phyloP scores from a whole-genome alignment of 2,797 vertebrate genomes.

The Girardinus metallicus region DNA sequence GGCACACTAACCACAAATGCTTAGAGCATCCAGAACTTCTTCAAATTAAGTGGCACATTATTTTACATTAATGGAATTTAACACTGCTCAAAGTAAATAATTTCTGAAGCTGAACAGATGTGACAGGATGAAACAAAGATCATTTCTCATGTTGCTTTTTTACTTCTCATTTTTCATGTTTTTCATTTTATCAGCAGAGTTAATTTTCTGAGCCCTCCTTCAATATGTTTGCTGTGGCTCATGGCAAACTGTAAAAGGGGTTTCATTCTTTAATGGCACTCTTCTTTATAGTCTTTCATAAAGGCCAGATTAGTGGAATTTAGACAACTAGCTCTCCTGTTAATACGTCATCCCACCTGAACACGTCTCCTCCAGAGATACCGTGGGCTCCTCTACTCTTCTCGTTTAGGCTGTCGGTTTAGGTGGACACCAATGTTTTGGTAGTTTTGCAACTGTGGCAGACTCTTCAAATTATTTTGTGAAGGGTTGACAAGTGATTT shows the following conservation, averaged over 20 bases:
- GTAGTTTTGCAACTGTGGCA: neutral
- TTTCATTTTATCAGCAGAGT: no score
- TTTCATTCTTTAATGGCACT: neutral
- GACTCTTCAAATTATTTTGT: neutral
- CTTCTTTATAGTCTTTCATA: neutral
- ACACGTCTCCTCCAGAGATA: neutral
- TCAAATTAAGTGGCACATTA: no score
- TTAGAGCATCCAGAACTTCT: no score
- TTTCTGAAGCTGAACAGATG: no score
- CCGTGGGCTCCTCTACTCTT: neutral
- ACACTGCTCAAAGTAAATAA: no score
- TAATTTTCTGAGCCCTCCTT: neutral
- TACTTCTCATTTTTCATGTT: no score
- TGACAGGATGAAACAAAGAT: no score
- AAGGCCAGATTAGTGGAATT: neutral
- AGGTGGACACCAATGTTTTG: neutral
- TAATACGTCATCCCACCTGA: neutral
- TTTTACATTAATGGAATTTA: no score
- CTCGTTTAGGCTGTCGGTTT: neutral
- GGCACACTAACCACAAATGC: no score
- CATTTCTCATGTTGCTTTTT: no score
- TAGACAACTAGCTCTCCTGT: neutral
- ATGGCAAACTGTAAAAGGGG: neutral
- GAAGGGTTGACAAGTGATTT: neutral
- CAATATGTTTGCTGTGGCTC: neutral